Percentiles rank a stretch among this genome's conserved stretches.
Conservation (phyloP, 2,113 vertebrate species). For the Haliaeetus leucogaster region DNA sequence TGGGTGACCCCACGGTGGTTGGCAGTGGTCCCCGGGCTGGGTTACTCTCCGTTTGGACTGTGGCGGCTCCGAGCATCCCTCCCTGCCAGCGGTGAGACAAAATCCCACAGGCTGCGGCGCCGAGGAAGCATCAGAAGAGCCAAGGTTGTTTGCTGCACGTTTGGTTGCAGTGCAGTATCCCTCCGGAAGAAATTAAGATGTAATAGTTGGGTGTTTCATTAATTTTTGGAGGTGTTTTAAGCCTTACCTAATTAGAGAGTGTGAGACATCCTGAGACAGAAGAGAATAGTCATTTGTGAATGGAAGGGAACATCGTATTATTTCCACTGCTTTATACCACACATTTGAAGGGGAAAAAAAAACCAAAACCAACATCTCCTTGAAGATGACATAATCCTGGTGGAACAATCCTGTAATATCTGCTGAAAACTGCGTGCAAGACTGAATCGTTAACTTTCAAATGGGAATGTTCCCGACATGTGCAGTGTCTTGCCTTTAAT, state of each 20-base stretch:
- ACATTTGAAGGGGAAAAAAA: not conserved
- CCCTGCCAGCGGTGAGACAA: rapidly evolving
- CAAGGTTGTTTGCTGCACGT: not conserved
- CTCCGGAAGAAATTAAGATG: not conserved
- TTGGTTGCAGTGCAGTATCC: rapidly evolving
- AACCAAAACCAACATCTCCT: not conserved
- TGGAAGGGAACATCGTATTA: not conserved
- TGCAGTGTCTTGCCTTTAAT: not conserved
- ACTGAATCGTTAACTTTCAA: not conserved
- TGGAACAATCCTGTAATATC: not conserved
- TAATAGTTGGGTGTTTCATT: not conserved
- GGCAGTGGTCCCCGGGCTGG: not conserved
- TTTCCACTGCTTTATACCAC: not conserved
- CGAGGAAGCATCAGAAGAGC: not conserved
- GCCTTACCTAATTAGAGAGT: not conserved
- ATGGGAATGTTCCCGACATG: not conserved
- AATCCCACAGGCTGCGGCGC: rapidly evolving
- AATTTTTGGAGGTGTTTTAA: not conserved
- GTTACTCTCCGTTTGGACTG: not conserved
- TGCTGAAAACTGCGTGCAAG: not conserved
- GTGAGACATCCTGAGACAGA: not conserved
- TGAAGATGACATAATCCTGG: not conserved
- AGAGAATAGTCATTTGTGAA: not conserved
- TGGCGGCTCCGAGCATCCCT: not conserved
- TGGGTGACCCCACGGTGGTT: rapidly evolving